phyloP scores from a whole-genome alignment of 1,140 invertebrate genomes.

The Drosophila yakuba region DNA sequence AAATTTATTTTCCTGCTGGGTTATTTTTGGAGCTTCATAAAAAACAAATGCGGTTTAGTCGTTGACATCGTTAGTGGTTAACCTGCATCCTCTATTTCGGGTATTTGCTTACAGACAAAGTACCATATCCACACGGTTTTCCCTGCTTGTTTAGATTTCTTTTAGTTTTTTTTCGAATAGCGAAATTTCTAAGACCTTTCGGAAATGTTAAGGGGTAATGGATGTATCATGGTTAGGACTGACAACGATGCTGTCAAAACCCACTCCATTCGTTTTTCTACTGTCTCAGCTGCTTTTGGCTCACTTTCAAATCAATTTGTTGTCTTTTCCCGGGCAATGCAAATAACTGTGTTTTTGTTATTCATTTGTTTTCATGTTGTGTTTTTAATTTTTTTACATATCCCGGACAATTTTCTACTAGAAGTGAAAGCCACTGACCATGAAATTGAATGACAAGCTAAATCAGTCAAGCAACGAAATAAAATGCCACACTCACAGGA shows the following conservation, averaged over 20 bases:
- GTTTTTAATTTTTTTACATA: slow-evolving; percentile 20
- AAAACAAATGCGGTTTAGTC: slow-evolving; percentile 1
- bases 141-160: background rate
- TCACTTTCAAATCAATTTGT: slow-evolving; percentile 67
- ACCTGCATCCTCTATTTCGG: background rate
- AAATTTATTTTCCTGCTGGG: background rate
- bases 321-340: slow-evolving; percentile 53
- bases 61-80: slow-evolving; percentile 32
- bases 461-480: slow-evolving; percentile 80
- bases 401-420: slow-evolving; percentile 39
- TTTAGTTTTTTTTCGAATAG: background rate
- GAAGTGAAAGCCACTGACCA: slow-evolving; percentile 70
- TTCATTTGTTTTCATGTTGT: slow-evolving; percentile 16
- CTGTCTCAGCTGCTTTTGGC: slow-evolving; percentile 49
- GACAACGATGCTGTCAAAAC: background rate
- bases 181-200: background rate
- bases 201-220: background rate
- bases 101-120: slow-evolving; percentile 2
- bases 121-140: background rate
- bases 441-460: slow-evolving; percentile 81
- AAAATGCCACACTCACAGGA: slow-evolving; percentile 60
- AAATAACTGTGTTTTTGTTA: slow-evolving; percentile 40
- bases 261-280: background rate
- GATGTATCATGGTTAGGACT: background rate
- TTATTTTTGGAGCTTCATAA: background rate